Evolutionary conservation across 92 coral and sea anemone species (phyloP).

Genomic region (Bergia puertoricense): DNA sequence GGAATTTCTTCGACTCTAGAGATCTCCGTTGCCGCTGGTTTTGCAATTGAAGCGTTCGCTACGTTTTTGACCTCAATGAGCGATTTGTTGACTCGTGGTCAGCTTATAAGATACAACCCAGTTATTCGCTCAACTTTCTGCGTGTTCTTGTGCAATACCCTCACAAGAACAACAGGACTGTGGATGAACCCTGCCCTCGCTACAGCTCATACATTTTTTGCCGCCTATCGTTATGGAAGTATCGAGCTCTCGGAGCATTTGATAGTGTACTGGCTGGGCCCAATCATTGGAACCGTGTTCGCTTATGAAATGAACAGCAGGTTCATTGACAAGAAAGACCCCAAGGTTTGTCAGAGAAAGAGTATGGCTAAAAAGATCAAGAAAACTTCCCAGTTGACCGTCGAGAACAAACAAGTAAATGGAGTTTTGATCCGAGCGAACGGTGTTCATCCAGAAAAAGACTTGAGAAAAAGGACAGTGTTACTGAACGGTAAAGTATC

Average conservation of each 20-base stretch:
- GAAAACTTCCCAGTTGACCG: slow-evolving; percentile 29
- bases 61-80: slow-evolving; percentile 71
- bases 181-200: slow-evolving; percentile 98
- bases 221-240: slow-evolving; percentile 54
- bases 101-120: slow-evolving; percentile 58
- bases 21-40: slow-evolving; percentile 70
- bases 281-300: slow-evolving; percentile 70
- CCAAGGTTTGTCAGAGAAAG: slow-evolving; percentile 32
- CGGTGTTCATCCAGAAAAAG: not conserved
- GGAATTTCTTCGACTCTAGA: slow-evolving; percentile 81
- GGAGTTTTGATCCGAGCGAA: slow-evolving; percentile 11
- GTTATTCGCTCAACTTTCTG: slow-evolving; percentile 64
- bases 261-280: slow-evolving; percentile 88
- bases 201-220: slow-evolving; percentile 80
- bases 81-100: slow-evolving; percentile 75
- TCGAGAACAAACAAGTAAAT: slow-evolving; percentile 24
- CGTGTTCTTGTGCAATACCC: slow-evolving; percentile 61
- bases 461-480: slow-evolving; percentile 1
- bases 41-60: slow-evolving; percentile 73
- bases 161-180: slow-evolving; percentile 86
- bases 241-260: slow-evolving; percentile 75
- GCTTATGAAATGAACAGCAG: slow-evolving; percentile 66
- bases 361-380: slow-evolving; percentile 60
- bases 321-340: slow-evolving; percentile 41
- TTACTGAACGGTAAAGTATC: not conserved